Evolutionary conservation across 1,140 invertebrate genomes (phyloP).

Genomic region (Drosophila nikananu): DNA sequence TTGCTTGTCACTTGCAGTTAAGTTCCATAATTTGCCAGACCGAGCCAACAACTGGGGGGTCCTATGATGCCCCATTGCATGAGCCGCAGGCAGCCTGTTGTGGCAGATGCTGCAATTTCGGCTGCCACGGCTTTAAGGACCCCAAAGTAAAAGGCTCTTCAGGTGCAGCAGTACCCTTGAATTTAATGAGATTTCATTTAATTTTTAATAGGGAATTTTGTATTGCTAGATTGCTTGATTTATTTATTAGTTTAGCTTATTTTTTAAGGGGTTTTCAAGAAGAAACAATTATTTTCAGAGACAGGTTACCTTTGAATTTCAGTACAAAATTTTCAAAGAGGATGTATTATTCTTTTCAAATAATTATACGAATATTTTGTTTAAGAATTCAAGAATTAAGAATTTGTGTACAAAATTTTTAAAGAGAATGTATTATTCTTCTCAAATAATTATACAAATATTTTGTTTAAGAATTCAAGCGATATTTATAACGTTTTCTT

Average conservation of each 20-base stretch:
- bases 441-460: no score
- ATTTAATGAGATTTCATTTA: constrained; percentile 7
- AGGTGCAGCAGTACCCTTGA: neutral
- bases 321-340: no score
- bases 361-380: no score
- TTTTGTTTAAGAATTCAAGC: no score
- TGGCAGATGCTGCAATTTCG: constrained; percentile 41
- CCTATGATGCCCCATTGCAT: constrained; percentile 38
- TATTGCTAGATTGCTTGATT: neutral
- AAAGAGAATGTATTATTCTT: no score
- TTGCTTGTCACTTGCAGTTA: constrained; percentile 67
- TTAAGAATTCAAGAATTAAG: no score
- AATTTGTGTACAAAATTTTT: no score
- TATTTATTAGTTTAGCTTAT: neutral
- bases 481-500: no score
- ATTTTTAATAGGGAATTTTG: neutral
- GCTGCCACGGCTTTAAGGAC: constrained; percentile 19
- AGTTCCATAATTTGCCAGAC: constrained; percentile 61
- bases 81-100: constrained; percentile 48
- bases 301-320: no score
- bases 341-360: no score
- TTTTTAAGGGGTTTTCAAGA: neutral
- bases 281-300: neutral
- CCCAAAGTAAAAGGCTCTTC: neutral
- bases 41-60: constrained; percentile 28